Conservation (phyloP, 2,888 invertebrate species). For the Volucella bombylans region DNA sequence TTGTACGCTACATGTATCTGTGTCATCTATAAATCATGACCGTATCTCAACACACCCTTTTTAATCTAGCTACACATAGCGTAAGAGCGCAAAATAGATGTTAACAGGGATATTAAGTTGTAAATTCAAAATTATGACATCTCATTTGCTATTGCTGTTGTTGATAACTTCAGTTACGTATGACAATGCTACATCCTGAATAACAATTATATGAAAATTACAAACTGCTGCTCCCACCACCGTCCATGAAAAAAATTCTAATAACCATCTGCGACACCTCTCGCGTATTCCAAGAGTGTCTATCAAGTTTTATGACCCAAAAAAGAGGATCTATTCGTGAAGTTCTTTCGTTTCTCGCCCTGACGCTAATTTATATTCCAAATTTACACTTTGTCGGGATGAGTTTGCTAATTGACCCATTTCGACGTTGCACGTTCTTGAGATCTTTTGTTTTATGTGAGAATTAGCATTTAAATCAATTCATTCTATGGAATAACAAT, state of each 20-base stretch:
- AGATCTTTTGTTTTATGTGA: slow-evolving; percentile 24
- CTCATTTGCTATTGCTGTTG: slow-evolving; percentile 10
- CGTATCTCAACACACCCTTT: background rate
- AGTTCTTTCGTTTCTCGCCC: slow-evolving; percentile 25
- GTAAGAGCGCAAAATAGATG: background rate
- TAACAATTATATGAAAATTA: slow-evolving; percentile 12
- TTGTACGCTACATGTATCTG: no score
- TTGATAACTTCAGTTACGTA: slow-evolving; percentile 19
- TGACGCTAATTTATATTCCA: slow-evolving; percentile 42
- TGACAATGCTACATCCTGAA: background rate
- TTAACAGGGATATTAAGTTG: slow-evolving; percentile 26
- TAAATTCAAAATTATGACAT: slow-evolving; percentile 13
- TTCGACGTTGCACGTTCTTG: slow-evolving; percentile 48
- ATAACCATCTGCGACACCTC: background rate
- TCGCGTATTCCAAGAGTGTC: slow-evolving; percentile 19
- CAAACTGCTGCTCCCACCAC: slow-evolving; percentile 1
- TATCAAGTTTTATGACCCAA: slow-evolving; percentile 25
- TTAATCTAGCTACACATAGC: background rate
- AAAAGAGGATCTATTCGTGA: slow-evolving; percentile 26
- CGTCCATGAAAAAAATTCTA: slow-evolving; percentile 9
- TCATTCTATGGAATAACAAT: slow-evolving; percentile 35
- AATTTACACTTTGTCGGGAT: slow-evolving; percentile 26
- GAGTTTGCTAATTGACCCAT: slow-evolving; percentile 64
- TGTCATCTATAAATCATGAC: no score
- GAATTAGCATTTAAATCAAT: slow-evolving; percentile 29